phyloP scores from a whole-genome alignment of 2,888 invertebrate genomes.

The Nebria brevicollis region DNA sequence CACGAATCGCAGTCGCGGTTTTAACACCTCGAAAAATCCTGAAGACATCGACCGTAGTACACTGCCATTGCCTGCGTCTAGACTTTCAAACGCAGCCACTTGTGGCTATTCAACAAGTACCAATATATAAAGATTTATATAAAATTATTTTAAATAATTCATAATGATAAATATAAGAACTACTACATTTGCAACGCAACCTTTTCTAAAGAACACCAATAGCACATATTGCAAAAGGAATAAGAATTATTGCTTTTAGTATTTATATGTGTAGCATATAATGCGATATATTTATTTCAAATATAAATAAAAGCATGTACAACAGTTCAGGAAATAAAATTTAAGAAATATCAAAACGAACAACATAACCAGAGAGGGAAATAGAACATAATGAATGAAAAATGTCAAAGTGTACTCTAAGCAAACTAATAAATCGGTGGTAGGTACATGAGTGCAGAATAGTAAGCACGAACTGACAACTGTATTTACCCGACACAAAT shows the following conservation, averaged over 20 bases:
- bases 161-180: too few species aligned
- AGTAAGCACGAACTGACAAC: conserved; percentile 23
- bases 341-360: neutral
- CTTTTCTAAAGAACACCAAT: too few species aligned
- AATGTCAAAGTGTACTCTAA: conserved; percentile 22
- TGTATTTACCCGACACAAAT: conserved; percentile 39
- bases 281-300: neutral
- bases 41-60: conserved; percentile 30
- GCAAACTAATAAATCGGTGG: conserved; percentile 37
- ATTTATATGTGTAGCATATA: neutral
- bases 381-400: neutral
- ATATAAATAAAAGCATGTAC: neutral
- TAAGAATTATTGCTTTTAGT: neutral
- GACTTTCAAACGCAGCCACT: conserved; percentile 26
- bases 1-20: conserved; percentile 26
- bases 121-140: neutral
- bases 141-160: neutral
- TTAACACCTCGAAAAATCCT: conserved; percentile 32
- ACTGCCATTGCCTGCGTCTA: neutral
- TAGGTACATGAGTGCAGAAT: conserved; percentile 21
- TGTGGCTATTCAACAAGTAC: conserved; percentile 22
- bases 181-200: too few species aligned
- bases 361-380: neutral
- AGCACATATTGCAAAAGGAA: too few species aligned
- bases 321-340: neutral